Percentiles rank a stretch among this genome's conserved stretches.
These are phyloP conservation scores for Motacilla tschutschensis DNA, from an alignment of 2,113 vertebrate species.

Conservation along the genomic window DNA sequence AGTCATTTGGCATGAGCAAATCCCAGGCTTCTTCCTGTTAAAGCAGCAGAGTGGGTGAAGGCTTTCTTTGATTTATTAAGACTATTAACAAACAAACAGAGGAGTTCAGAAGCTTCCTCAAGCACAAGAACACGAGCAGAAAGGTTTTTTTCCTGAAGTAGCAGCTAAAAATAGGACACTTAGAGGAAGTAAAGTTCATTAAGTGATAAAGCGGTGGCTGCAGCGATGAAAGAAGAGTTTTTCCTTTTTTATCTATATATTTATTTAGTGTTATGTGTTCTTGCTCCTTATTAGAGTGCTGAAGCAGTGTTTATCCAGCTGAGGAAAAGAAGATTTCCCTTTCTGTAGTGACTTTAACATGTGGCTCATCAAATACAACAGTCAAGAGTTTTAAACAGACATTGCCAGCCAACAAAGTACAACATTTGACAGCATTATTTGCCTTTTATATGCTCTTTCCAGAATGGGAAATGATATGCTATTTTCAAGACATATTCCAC, in stretches of 20 bases:
- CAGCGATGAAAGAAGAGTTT: conserved; percentile 1
- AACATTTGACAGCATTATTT: conserved; percentile 30
- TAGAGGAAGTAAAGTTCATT: conserved; percentile 46
- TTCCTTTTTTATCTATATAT: conserved; percentile 32
- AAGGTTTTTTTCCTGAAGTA: conserved; percentile 27
- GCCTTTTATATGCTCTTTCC: conserved; percentile 20
- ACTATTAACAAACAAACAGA: conserved; percentile 37
- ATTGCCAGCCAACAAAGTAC: conserved; percentile 21
- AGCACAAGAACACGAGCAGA: conserved; percentile 3
- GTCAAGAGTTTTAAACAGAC: conserved; percentile 38
- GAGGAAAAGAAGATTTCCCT: conserved; percentile 45
- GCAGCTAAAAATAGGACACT: conserved; percentile 50
- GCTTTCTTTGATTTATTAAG: conserved; percentile 50
- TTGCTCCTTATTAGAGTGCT: conserved; percentile 45
- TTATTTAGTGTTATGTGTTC: conserved; percentile 60
- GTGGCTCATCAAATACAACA: conserved; percentile 29
- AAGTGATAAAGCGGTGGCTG: conserved; percentile 39
- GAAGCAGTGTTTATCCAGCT: conserved; percentile 37
- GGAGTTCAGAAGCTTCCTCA: conserved; percentile 49
- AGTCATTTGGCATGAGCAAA: conserved; percentile 39
- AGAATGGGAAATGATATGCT: conserved; percentile 14
- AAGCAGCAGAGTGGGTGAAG: conserved; percentile 11
- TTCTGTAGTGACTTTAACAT: conserved; percentile 40
- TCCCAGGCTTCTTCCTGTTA: conserved; percentile 39
- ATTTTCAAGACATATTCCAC: conserved; percentile 46